Conservation (phyloP, 2,888 invertebrate genomes). For the Rhagonycha lutea region DNA sequence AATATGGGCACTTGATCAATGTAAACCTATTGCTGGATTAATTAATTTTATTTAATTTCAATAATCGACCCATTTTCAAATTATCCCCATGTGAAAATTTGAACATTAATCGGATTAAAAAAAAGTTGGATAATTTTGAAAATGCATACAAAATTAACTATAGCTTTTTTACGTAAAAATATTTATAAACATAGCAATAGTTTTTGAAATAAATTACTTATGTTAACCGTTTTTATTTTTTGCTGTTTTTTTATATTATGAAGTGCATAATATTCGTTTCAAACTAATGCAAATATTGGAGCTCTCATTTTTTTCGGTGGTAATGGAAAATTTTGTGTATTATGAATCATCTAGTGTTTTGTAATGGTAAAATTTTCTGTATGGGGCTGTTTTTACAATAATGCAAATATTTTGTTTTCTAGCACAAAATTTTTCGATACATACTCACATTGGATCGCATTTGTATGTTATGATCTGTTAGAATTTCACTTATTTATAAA, state of each 20-base stretch:
- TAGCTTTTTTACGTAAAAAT: not conserved
- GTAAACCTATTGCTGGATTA: not conserved
- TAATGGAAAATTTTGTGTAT: not conserved
- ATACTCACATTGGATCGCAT: not conserved
- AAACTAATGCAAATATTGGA: not conserved
- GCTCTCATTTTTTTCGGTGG: not conserved
- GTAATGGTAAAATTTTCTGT: not conserved
- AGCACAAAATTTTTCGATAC: not conserved
- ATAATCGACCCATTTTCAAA: constrained; percentile 15
- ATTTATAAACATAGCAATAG: constrained; percentile 7
- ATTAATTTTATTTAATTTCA: constrained; percentile 3
- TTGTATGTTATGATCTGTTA: not conserved
- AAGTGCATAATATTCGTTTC: not conserved
- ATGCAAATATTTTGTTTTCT: not conserved
- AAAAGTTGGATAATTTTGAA: constrained; percentile 7
- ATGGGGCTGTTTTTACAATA: not conserved
- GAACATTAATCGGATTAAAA: not conserved
- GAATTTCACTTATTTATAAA: not conserved
- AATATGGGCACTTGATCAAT: constrained; percentile 14
- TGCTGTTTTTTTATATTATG: not conserved
- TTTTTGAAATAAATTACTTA: constrained; percentile 19
- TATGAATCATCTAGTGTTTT: not conserved
- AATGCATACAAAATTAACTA: constrained; percentile 14
- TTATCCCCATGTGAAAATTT: constrained; percentile 7
- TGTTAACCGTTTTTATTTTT: constrained; percentile 5